Evolutionary conservation across 2,797 vertebrate species (phyloP), one percentile per base, ranked within the genome.

Genomic region (Pteronotus mesoamericanus): DNA sequence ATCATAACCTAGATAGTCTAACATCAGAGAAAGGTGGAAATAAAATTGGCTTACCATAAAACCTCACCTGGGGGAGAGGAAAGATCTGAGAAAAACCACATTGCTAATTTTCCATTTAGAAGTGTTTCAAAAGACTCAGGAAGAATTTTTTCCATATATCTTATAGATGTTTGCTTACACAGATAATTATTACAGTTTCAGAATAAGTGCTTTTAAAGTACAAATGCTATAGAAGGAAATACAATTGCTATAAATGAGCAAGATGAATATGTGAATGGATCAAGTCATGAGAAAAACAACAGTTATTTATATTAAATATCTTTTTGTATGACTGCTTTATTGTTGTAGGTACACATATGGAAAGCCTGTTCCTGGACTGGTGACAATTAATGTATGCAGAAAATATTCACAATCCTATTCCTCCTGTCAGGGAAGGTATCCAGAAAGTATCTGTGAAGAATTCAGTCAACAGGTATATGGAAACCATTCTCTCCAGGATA

Each of bases 321-420:
- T 29, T 64, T 78, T 89, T 59, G 37, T 71, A 18, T 66, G 16
- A 71, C 74, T 72, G 8, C 11, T 59, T 87, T 78, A 9, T 24
- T 53, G 26, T 96, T 90, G 18, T 64, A 99, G 98, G 37, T 99
- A 98, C 77, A 98, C 98, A 0, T 98, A 98, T 89, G 98, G 98
- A 61, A 98, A 98, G 83, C 97, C 98, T 16, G 98, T 99, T 89
- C 96, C 95, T 21, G 98, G 98, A 44, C 71, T 96, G 0, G 98
- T 97, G 88, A 98, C 22, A 12, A 95, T 98, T 22, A 98, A 77
- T 0, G 64, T 98, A 34, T 98, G 98, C 97, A 97, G 98, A 26
- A 97, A 74, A 0, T 97, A 97, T 78, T 39, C 78, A 24, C 42
- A 0, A 0, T 14, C 3, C 8, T 0, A 0, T 15, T 5, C 1